Evolutionary conservation across 2,888 invertebrate genomes (phyloP), one percentile per base, ranked within the genome.

Genomic region (Fabriciana adippe): DNA sequence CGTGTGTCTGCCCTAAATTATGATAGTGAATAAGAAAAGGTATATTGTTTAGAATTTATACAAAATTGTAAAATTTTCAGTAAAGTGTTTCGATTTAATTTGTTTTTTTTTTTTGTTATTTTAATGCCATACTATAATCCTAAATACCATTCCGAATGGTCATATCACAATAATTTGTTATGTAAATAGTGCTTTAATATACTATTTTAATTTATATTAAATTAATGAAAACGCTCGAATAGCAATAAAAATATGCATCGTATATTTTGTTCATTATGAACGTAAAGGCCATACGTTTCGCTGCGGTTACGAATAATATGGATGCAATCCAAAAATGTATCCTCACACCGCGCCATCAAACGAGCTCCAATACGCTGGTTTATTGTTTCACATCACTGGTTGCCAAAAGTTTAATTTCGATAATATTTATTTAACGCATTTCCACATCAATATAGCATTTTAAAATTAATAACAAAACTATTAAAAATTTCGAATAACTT

Each of bases 401-500:
- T 79, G 79, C 79, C 79, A 79, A 79, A 73, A 76, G 71, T 76
- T 75, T 74, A 74, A 76, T 74, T 78, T 73, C 72, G 66, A 72
- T 72, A 65, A 70, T 70, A 72, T 70, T 72, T 70, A 67, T 72
- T 72, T 67, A 67, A 72, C 67, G 55, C 41, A 67, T 59, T 62
- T 53, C 66, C 35, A 26, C 31, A 31, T 48, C 6, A 48, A 59
- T 59, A 59, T 26, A 26, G 15, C 65, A 50, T 68, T 60, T 68
- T 45, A 41, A 41, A 67, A 62, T 48, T 66, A 55, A 71, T 51
- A 80, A 77, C 77, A 55, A 84, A 83, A 80, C 69, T 50, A 51
- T 72, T 76, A 76, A 85, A 89, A 90, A 90, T 89, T 81, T 83
- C 89, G 85, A 81, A 86, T 91, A 92, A 92, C 91, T 92, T 92